Conservation (phyloP, 2,888 invertebrate genomes). For the Creontiades dilutus region DNA sequence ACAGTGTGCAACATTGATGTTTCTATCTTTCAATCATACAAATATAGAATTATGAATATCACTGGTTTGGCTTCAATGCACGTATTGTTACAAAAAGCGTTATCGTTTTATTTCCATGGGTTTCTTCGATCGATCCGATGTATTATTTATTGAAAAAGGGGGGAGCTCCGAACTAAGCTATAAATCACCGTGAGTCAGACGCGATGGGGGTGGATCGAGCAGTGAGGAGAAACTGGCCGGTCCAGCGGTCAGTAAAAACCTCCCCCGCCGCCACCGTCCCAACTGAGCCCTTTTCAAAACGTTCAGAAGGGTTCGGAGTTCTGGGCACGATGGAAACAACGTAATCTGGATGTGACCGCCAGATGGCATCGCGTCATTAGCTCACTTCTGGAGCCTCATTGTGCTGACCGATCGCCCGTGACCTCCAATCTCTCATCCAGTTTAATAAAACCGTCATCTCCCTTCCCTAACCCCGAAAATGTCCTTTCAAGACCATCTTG, state of each 20-base stretch:
- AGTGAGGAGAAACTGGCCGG: constrained; percentile 4
- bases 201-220: not conserved
- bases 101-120: constrained; percentile 22
- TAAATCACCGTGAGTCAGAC: constrained; percentile 66
- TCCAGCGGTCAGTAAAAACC: constrained; percentile 34
- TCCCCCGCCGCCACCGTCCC: not conserved
- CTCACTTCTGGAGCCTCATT: constrained; percentile 14
- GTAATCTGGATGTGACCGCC: constrained; percentile 58
- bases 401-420: constrained; percentile 60
- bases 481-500: not conserved
- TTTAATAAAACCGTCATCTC: constrained; percentile 67
- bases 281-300: not conserved
- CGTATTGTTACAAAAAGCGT: not conserved
- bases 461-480: not conserved
- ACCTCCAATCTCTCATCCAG: constrained; percentile 61
- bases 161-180: constrained; percentile 25
- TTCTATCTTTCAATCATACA: too few species aligned
- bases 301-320: not conserved
- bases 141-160: constrained; percentile 65
- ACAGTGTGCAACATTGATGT: too few species aligned
- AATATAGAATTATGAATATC: too few species aligned
- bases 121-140: constrained; percentile 51
- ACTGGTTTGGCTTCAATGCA: too few species aligned
- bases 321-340: not conserved
- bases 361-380: constrained; percentile 61